Evolutionary conservation across 2,888 invertebrate genomes (phyloP), one percentile per base, ranked within the genome.

Genomic region (Cryptocephalus primarius): DNA sequence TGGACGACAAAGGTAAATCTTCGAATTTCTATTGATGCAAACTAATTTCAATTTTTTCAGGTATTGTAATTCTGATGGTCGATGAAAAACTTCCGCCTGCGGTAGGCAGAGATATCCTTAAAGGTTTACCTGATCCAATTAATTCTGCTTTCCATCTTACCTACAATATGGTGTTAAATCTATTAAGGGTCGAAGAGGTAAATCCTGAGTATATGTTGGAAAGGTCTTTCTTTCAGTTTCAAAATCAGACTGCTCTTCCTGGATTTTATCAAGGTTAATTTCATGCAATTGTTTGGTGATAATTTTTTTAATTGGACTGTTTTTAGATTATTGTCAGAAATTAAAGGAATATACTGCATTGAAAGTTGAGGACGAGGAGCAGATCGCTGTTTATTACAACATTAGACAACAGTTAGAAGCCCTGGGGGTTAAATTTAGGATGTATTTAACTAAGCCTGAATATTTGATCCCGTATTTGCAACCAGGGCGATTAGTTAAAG

Each of bases 191-290:
- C 1, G 99, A 99, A 71, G 99, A 96, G 74, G 96, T 99, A 46
- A 97, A 99, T 73, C 99, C 99, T 0, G 96, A 99, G 69, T 99
- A 93, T 65, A 97, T 99, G 94, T 74, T 99, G 64, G 96, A 97
- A 65, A 77, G 95, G 52, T 95, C 95, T 58, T 99, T 99, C 73
- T 95, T 85, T 71, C 99, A 99, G 71, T 99, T 99, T 65, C 99
- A 99, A 74, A 99, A 97, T 73, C 96, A 95, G 72, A 83, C 94
- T 0, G 80, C 86, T 11, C 91, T 99, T 61, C 99, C 99, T 1
- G 83, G 83, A 39, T 76, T 96, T 10, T 83, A 87, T 62, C 83
- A 91, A 54, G 82, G 92, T 90, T 72, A 76, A 80, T 75, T 54
- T 40, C 12, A 39, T 6, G 22, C 22, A 4, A 22, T 2, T 22